phyloP scores from a whole-genome alignment of 2,113 vertebrate species.

The Gymnarchus niloticus region DNA sequence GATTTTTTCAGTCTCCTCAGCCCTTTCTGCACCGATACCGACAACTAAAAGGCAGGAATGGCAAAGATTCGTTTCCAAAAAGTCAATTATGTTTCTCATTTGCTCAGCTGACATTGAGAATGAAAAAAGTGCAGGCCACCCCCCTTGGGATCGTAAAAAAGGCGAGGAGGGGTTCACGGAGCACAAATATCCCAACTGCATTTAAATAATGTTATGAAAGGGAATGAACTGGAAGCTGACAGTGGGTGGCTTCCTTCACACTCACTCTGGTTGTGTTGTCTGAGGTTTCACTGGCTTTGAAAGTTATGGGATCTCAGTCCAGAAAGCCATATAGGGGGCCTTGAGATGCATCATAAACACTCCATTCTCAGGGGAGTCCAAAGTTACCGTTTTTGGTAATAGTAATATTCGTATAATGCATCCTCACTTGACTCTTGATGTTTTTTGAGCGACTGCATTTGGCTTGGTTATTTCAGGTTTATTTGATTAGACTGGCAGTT shows the following conservation, averaged over 20 bases:
- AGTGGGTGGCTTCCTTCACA: neutral
- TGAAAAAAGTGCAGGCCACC: conserved; percentile 21
- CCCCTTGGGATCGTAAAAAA: conserved; percentile 24
- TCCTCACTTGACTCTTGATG: neutral
- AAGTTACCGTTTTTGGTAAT: neutral
- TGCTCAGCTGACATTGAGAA: conserved; percentile 40
- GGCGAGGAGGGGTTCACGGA: conserved; percentile 13
- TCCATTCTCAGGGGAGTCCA: neutral
- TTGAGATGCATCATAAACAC: neutral
- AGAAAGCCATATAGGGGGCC: neutral
- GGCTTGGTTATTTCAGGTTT: neutral
- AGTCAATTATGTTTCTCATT: conserved; percentile 37
- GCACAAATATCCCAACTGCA: neutral
- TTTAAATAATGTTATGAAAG: conserved; percentile 15
- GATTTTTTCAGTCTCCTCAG: too few species aligned
- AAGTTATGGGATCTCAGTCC: neutral
- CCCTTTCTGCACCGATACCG: neutral
- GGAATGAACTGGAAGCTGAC: neutral
- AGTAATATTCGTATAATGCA: neutral
- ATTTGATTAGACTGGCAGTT: neutral
- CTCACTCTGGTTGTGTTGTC: neutral
- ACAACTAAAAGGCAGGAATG: conserved; percentile 31
- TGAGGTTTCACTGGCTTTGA: neutral
- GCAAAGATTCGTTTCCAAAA: conserved; percentile 26
- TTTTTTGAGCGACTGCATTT: neutral